Base-by-base conservation (phyloP, 2,888 invertebrate genomes). In the Nyleta sp. region DNA sequence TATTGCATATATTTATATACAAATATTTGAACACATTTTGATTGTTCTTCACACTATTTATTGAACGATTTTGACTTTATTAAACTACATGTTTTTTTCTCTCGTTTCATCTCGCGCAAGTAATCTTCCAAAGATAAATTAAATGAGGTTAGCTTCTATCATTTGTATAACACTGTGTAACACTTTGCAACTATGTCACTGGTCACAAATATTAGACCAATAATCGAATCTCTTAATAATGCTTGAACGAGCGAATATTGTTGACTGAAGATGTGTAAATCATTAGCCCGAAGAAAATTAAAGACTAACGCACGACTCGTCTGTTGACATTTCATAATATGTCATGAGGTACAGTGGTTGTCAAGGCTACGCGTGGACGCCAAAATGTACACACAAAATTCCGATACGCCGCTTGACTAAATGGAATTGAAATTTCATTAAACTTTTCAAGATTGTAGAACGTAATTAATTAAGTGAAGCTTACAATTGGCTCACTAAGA, bases 91-190 rank as follows among this genome's bases (percentile, higher is more conserved):
- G n/a, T n/a, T n/a, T n/a, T n/a, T n/a, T n/a, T n/a, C n/a, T n/a
- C n/a, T n/a, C n/a, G n/a, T 15, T 31, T 59, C 42, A 31, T 59
- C 44, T 59, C 31, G 28, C 31, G 28, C 4, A 17, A 44, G n/a
- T 31, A 44, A 31, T 33, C 11, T 60, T 33, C 22, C 5, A 31
- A 42, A 44, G 46, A 20, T 46, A 60, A 44, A 42, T 7, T 15
- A 20, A 60, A 60, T 33, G 40, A 62, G 62, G 62, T 62, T 62
- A 62, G 48, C 22, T 62, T 48, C 46, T 38, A 24, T 48, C 11
- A n/a, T 15, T 15, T 13, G 20, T 8, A 33, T 35, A 20, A 2
- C 60, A 13, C 33, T 31, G 28, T 46, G 13, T 60, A 46, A 59
- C 42, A 44, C 42, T 42, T 42, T 28, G n/a, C 18, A 57, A 57